Percentiles rank a stretch among this genome's conserved stretches.
phyloP scores from a whole-genome alignment of 2,113 vertebrate species.

The Apistogramma diplotaenia region DNA sequence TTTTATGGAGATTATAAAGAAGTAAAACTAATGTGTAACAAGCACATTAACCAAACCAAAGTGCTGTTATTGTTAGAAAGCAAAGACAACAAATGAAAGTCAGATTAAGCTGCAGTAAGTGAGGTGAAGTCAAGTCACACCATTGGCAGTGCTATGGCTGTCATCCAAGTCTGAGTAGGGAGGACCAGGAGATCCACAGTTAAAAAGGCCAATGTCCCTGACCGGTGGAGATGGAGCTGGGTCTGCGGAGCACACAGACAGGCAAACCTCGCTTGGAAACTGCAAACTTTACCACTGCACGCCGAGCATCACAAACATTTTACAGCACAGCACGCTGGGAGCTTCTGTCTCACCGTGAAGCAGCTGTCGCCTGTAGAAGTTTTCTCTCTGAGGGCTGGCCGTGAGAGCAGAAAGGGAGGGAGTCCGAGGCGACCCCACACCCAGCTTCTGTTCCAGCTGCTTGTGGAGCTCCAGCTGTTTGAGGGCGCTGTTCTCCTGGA shows the following conservation, averaged over 20 bases:
- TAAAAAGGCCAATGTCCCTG: conserved; percentile 85
- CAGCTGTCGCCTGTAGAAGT: conserved; percentile 67
- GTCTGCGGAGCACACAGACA: conserved; percentile 75
- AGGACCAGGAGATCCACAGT: conserved; percentile 67
- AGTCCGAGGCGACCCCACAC: conserved; percentile 49
- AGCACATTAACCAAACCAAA: neutral
- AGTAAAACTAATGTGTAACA: neutral
- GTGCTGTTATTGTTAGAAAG: neutral
- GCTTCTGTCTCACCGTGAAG: conserved; percentile 73
- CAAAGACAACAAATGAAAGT: neutral
- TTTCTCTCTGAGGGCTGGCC: conserved; percentile 68
- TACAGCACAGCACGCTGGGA: neutral
- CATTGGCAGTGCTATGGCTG: conserved; percentile 72
- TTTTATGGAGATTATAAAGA: neutral
- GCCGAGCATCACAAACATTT: neutral
- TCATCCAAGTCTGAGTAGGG: conserved; percentile 68
- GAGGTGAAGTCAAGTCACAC: conserved; percentile 66
- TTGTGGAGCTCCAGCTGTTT: conserved; percentile 80
- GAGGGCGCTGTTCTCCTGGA: conserved; percentile 82
- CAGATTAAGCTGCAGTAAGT: conserved; percentile 18
- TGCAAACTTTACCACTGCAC: conserved; percentile 33
- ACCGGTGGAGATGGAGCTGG: conserved; percentile 87
- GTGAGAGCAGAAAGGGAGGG: conserved; percentile 65
- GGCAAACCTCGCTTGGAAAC: conserved; percentile 51
- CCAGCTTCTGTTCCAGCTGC: conserved; percentile 77